Percentiles rank a stretch among this genome's conserved stretches.
These are phyloP conservation scores for Dinomys branickii DNA, from an alignment of 2,113 vertebrate genomes.

Conservation along the genomic window DNA sequence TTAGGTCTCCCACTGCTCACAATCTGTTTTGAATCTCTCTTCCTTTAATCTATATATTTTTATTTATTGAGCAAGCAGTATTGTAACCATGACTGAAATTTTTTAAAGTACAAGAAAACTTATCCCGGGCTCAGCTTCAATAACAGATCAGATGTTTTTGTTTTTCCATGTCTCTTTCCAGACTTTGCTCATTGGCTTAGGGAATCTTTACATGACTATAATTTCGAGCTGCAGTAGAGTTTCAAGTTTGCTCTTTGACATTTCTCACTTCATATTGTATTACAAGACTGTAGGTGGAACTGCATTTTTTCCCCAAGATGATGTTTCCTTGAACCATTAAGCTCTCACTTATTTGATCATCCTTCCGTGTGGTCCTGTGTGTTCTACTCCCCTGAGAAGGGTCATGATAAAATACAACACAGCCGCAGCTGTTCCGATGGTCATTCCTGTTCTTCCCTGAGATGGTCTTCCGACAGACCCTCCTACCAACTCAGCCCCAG, in stretches of 20 bases:
- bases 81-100: conserved; percentile 67
- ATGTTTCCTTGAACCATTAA: conserved; percentile 12
- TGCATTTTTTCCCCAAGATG: background rate
- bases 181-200: conserved; percentile 28
- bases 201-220: conserved; percentile 49
- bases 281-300: background rate
- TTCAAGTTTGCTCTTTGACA: conserved; percentile 47
- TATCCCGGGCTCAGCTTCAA: conserved; percentile 37
- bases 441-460: background rate
- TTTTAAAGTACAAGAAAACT: conserved; percentile 66
- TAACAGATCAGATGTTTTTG: conserved; percentile 59
- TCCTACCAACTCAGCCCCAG: background rate
- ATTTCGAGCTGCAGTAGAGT: conserved; percentile 23
- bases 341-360: conserved; percentile 6
- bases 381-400: background rate
- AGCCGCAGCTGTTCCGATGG: rapidly evolving
- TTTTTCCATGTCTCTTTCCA: conserved; percentile 65
- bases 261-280: conserved; percentile 47
- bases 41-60: conserved; percentile 68
- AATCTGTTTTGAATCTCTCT: conserved; percentile 68
- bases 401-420: background rate
- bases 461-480: background rate
- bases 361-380: background rate
- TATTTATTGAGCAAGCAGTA: conserved; percentile 70
- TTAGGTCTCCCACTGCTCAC: background rate